Evolutionary conservation across 2,888 invertebrate species (phyloP).

Genomic region (Diadegma fenestrale): DNA sequence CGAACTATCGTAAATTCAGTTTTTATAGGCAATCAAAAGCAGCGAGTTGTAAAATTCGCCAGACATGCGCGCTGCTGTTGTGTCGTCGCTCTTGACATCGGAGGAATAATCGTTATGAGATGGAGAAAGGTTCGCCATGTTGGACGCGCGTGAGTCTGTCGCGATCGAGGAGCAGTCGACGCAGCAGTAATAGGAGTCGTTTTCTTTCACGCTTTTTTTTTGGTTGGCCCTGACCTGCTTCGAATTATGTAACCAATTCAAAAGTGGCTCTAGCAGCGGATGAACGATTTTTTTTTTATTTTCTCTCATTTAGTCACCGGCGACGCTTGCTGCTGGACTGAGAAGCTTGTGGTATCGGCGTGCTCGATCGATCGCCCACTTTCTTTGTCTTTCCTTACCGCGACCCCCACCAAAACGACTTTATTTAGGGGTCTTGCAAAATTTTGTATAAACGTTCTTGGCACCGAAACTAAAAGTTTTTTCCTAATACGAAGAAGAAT

Average conservation of each 20-base stretch:
- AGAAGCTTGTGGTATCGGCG: background rate
- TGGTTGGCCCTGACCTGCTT: conserved; percentile 82
- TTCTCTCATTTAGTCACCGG: conserved; percentile 14
- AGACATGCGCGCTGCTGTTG: conserved; percentile 9
- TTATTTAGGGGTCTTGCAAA: too few relatives aligned
- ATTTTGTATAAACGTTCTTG: too few relatives aligned
- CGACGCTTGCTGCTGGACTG: background rate
- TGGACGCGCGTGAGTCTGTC: conserved; percentile 22
- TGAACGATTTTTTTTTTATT: conserved; percentile 38
- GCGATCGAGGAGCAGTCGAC: conserved; percentile 17
- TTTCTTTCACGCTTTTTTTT: conserved; percentile 70
- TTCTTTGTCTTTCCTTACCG: conserved; percentile 34
- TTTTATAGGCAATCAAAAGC: conserved; percentile 43
- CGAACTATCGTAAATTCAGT: conserved; percentile 33
- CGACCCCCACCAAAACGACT: too few relatives aligned
- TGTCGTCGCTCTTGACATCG: conserved; percentile 30
- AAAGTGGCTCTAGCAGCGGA: conserved; percentile 25
- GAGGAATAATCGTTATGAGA: conserved; percentile 32
- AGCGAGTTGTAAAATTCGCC: conserved; percentile 40
- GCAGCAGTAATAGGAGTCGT: background rate
- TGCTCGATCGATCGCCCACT: conserved; percentile 10
- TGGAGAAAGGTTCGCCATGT: conserved; percentile 55
- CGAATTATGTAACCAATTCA: conserved; percentile 57
- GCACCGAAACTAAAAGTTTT: too few relatives aligned
- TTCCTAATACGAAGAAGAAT: too few relatives aligned